A percentile compares a stretch with the other conserved stretches of the same genome.
phyloP scores from a whole-genome alignment of 2,888 invertebrate species.

The Cheilosia variabilis region DNA sequence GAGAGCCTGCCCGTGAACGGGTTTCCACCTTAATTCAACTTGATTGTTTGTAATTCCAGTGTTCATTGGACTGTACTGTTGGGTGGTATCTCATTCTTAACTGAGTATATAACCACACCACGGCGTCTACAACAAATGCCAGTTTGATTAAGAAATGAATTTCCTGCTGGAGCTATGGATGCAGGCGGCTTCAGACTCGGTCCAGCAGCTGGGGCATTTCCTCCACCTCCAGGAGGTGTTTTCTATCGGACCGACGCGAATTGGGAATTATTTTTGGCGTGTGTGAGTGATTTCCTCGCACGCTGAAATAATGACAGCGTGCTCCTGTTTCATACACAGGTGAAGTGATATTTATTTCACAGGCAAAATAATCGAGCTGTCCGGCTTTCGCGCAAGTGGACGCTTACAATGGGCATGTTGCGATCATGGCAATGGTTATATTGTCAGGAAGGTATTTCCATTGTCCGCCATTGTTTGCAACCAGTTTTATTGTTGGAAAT shows the following conservation, averaged over 20 bases:
- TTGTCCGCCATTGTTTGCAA: constrained; percentile 11
- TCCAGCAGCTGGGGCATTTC: constrained; percentile 23
- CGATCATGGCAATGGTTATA: constrained; percentile 44
- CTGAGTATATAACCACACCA: constrained; percentile 17
- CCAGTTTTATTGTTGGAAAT: constrained; percentile 22
- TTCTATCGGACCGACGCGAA: constrained; percentile 37
- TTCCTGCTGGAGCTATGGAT: constrained; percentile 46
- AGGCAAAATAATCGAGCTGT: constrained; percentile 13
- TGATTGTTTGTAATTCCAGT: constrained; percentile 73
- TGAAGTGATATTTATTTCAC: constrained; percentile 26
- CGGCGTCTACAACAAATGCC: constrained; percentile 37
- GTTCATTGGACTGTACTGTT: constrained; percentile 43
- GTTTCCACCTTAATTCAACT: constrained; percentile 67
- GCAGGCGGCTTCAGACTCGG: background rate
- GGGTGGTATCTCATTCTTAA: constrained; percentile 49
- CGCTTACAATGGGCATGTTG: constrained; percentile 22
- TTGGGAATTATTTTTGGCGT: constrained; percentile 54
- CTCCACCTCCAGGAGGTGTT: constrained; percentile 32
- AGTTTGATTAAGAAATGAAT: constrained; percentile 70
- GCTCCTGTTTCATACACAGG: constrained; percentile 52
- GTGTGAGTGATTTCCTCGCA: constrained; percentile 57
- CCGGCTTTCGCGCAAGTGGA: background rate
- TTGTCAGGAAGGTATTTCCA: constrained; percentile 38
- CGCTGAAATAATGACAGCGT: constrained; percentile 43
- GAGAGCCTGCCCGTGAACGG: constrained; percentile 40